Evolutionary conservation across 2,797 vertebrate genomes (phyloP).

Genomic region (Etheostoma nigrum): DNA sequence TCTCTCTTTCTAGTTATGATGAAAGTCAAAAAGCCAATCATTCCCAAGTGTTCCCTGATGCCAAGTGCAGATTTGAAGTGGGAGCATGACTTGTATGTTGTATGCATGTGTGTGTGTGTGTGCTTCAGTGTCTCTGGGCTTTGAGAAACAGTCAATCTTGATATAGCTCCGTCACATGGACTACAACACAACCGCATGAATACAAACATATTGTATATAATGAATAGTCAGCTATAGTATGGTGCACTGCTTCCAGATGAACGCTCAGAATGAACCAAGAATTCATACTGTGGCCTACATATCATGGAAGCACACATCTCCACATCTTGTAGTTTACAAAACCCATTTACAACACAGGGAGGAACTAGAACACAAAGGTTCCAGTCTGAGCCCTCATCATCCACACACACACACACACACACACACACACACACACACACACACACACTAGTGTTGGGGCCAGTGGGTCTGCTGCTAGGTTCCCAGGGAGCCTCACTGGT

Average conservation of each 20-base stretch:
- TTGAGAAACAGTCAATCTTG: conserved; percentile 55
- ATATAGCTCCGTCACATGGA: conserved; percentile 50
- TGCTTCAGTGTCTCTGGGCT: conserved; percentile 34
- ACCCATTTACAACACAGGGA: conserved; percentile 63
- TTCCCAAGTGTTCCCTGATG: conserved; percentile 78
- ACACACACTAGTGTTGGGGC: conserved; percentile 68
- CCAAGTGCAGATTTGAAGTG: conserved; percentile 69
- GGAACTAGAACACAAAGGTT: conserved; percentile 68
- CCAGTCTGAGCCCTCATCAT: conserved; percentile 58
- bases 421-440: conserved; percentile 35
- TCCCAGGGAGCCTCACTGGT: conserved; percentile 86
- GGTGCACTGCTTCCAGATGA: conserved; percentile 37
- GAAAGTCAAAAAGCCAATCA: conserved; percentile 74
- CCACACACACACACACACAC: conserved; percentile 35
- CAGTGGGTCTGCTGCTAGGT: conserved; percentile 80
- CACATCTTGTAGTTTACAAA: conserved; percentile 69
- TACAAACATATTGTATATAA: conserved; percentile 42
- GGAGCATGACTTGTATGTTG: conserved; percentile 58
- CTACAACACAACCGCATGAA: conserved; percentile 38
- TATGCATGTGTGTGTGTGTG: conserved; percentile 12
- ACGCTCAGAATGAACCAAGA: conserved; percentile 48
- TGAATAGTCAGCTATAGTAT: conserved; percentile 43
- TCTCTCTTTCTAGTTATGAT: conserved; percentile 76
- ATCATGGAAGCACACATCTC: conserved; percentile 47
- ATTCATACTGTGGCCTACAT: conserved; percentile 58